These are phyloP conservation scores for Sarcophaga bullata DNA, from an alignment of 1,140 invertebrate species.

Conservation along the genomic window DNA sequence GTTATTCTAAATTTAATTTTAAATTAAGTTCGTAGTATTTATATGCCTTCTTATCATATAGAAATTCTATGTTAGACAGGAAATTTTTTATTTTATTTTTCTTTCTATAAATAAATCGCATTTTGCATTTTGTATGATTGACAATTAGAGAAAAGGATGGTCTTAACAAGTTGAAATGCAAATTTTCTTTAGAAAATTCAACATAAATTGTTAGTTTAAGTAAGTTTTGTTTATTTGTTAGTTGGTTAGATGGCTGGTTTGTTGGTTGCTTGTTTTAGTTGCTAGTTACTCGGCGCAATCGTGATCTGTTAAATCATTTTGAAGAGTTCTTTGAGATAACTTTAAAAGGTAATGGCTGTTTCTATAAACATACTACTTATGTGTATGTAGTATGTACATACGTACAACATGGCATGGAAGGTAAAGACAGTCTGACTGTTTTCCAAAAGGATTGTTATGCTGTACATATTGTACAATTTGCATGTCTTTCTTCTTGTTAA, in stretches of 20 bases:
- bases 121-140: constrained; percentile 36
- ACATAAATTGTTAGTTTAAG: constrained; percentile 23
- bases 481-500: constrained; percentile 36
- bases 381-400: constrained; percentile 1
- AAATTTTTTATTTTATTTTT: background rate
- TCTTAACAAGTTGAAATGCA: constrained; percentile 36
- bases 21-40: too few species aligned
- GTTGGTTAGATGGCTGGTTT: background rate
- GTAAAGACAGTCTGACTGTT: background rate
- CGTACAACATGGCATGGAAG: background rate
- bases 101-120: constrained; percentile 6
- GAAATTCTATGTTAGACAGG: too few species aligned
- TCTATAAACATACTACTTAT: constrained; percentile 5
- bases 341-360: constrained; percentile 36
- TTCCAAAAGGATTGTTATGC: constrained; percentile 24
- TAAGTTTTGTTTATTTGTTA: constrained; percentile 18
- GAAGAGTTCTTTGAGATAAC: constrained; percentile 38
- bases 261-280: constrained; percentile 6
- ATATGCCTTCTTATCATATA: too few species aligned
- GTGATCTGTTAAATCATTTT: constrained; percentile 39
- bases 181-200: constrained; percentile 29
- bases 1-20: too few species aligned
- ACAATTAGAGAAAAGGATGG: constrained; percentile 38
- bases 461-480: constrained; percentile 35
- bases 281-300: constrained; percentile 24